Evolutionary conservation across 2,113 vertebrate species (phyloP).

Genomic region (Illadopsis cleaveri): DNA sequence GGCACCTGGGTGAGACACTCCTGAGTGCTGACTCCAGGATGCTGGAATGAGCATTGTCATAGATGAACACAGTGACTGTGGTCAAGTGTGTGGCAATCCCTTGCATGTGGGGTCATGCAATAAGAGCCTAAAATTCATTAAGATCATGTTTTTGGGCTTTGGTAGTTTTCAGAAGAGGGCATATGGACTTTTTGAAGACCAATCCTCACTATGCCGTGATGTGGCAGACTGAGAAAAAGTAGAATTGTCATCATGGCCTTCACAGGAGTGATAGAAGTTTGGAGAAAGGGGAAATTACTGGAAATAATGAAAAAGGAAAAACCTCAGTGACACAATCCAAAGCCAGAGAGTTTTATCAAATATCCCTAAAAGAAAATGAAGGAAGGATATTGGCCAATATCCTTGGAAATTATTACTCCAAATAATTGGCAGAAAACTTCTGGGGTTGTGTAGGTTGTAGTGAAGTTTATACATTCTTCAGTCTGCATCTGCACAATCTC

Average conservation of each 20-base stretch:
- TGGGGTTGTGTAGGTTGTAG: background rate
- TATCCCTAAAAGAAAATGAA: background rate
- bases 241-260: background rate
- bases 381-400: background rate
- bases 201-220: background rate
- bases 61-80: background rate
- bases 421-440: background rate
- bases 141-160: background rate
- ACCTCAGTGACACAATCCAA: background rate
- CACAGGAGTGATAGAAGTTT: background rate
- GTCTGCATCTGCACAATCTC: background rate
- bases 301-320: background rate
- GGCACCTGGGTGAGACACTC: rapidly evolving
- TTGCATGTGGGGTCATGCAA: background rate
- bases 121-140: background rate
- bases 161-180: background rate
- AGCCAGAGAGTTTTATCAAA: background rate
- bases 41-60: background rate
- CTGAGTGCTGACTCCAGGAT: rapidly evolving
- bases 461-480: background rate
- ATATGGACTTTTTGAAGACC: background rate
- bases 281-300: background rate
- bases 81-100: too few species aligned
- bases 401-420: background rate
- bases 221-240: background rate